phyloP scores from a whole-genome alignment of 2,797 vertebrate species.

The Chrosomus eos region DNA sequence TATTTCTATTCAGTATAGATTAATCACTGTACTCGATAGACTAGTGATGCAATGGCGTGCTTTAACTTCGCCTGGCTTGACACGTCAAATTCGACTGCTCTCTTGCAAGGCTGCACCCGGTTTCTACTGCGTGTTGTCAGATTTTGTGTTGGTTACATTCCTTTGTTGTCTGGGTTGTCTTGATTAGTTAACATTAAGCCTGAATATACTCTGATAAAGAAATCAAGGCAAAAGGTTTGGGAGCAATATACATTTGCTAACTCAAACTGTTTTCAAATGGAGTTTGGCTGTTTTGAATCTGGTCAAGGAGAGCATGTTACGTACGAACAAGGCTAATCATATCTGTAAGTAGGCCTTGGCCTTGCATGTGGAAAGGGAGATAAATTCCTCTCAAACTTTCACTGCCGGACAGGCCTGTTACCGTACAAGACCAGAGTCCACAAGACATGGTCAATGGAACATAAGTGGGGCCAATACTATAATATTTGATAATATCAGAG shows the following conservation, averaged over 20 bases:
- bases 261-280: conserved; percentile 63
- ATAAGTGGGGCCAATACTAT: conserved; percentile 47
- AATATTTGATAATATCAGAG: background rate
- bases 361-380: conserved; percentile 66
- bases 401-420: conserved; percentile 56
- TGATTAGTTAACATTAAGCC: conserved; percentile 28
- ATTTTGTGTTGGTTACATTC: conserved; percentile 30
- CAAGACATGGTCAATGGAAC: background rate
- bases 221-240: background rate
- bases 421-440: conserved; percentile 69
- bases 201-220: conserved; percentile 21
- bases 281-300: conserved; percentile 63
- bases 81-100: conserved; percentile 58
- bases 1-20: conserved; percentile 40
- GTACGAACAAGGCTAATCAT: conserved; percentile 74
- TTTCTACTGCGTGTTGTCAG: conserved; percentile 34
- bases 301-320: conserved; percentile 72
- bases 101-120: conserved; percentile 20
- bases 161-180: conserved; percentile 34
- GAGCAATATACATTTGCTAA: background rate
- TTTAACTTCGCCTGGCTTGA: conserved; percentile 58
- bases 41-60: conserved; percentile 57
- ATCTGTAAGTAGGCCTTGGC: conserved; percentile 78
- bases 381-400: conserved; percentile 59
- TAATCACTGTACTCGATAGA: conserved; percentile 45